phyloP scores from a whole-genome alignment of 1,140 invertebrate genomes.

The Trinorchestia longiramus region DNA sequence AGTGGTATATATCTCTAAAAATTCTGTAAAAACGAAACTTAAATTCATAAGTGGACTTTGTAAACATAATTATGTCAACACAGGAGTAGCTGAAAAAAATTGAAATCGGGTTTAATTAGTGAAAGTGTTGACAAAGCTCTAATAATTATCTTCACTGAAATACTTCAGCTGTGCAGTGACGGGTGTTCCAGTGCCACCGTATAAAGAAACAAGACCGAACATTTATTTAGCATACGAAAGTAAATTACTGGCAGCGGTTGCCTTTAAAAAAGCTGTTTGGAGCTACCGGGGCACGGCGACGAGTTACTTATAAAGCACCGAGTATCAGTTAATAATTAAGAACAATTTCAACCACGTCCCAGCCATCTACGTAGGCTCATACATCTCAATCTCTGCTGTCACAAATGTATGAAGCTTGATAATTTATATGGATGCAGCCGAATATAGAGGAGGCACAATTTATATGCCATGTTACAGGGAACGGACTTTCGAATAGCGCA shows the following conservation, averaged over 20 bases:
- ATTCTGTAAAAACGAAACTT: neutral
- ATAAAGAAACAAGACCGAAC: neutral
- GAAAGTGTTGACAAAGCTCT: neutral
- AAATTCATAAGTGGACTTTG: neutral
- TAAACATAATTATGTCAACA: neutral
- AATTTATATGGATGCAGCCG: conserved; percentile 42
- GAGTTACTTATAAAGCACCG: neutral
- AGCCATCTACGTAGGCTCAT: neutral
- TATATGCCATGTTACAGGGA: conserved; percentile 30
- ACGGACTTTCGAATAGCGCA: neutral
- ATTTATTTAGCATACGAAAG: neutral
- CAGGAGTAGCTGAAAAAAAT: neutral
- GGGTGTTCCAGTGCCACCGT: neutral
- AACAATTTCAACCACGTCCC: neutral
- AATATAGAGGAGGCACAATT: conserved; percentile 14
- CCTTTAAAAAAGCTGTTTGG: neutral
- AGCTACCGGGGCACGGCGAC: neutral
- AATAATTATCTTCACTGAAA: neutral
- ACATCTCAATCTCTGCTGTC: conserved; percentile 34
- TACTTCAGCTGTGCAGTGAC: neutral
- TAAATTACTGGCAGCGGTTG: neutral
- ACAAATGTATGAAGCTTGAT: conserved; percentile 39
- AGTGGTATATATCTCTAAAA: too few species aligned
- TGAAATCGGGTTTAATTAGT: neutral
- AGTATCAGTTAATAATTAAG: neutral